A percentile compares a stretch with the other conserved stretches of the same genome.
Evolutionary conservation across 2,797 vertebrate genomes (phyloP).

Genomic region (Syncerus caffer): DNA sequence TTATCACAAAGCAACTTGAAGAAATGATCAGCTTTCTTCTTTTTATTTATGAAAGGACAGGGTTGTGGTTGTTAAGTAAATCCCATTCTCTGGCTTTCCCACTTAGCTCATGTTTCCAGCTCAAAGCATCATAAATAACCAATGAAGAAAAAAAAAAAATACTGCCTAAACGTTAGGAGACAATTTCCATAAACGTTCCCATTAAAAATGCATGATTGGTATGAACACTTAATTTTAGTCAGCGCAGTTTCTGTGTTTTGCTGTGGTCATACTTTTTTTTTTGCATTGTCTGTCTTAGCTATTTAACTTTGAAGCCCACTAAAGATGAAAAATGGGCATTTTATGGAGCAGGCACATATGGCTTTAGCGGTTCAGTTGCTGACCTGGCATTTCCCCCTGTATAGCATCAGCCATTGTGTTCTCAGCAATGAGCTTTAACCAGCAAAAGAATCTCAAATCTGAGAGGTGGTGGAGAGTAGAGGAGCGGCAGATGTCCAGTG

Average conservation of each 20-base stretch:
- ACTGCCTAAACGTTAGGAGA: constrained; percentile 40
- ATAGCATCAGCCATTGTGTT: not conserved
- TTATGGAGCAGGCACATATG: not conserved
- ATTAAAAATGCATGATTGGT: constrained; percentile 54
- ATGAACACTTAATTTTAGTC: constrained; percentile 48
- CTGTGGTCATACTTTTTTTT: not conserved
- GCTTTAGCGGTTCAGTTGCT: not conserved
- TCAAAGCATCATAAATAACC: constrained; percentile 62
- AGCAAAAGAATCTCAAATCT: not conserved
- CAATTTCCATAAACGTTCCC: constrained; percentile 62
- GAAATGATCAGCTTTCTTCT: not conserved
- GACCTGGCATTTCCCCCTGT: not conserved
- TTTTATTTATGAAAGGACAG: not conserved
- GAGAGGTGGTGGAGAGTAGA: not conserved
- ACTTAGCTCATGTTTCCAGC: constrained; percentile 9
- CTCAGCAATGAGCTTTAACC: not conserved
- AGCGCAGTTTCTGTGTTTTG: not conserved
- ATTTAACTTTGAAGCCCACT: not conserved
- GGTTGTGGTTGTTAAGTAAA: not conserved
- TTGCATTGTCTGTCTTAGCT: not conserved
- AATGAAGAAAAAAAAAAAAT: constrained; percentile 67
- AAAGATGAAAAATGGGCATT: not conserved
- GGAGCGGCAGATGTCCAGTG: not conserved
- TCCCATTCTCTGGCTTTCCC: constrained; percentile 24
- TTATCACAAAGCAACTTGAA: not conserved